phyloP scores from a whole-genome alignment of 2,888 invertebrate species.

The Hemaris fuciformis region DNA sequence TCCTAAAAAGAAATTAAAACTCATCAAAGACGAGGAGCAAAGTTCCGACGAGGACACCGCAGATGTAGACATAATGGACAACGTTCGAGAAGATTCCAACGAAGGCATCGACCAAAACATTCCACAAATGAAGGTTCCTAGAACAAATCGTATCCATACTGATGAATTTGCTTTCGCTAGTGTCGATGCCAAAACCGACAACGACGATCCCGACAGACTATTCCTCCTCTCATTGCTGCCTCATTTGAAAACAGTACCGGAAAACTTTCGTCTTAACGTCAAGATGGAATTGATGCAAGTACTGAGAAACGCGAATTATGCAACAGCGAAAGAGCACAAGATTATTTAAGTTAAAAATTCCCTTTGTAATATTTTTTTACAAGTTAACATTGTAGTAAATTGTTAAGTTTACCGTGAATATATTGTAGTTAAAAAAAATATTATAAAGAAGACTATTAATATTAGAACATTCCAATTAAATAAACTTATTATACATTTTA shows the following conservation, averaged over 20 bases:
- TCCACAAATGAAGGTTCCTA: conserved; percentile 33
- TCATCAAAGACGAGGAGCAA: conserved; percentile 44
- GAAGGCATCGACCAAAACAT: conserved; percentile 29
- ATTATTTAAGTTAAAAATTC: conserved; percentile 35
- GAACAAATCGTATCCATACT: conserved; percentile 24
- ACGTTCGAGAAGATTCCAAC: conserved; percentile 36
- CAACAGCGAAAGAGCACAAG: conserved; percentile 45
- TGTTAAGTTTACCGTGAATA: not conserved
- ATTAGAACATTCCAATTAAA: not conserved
- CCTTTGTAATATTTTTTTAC: not conserved
- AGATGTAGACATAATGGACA: conserved; percentile 34
- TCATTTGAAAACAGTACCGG: conserved; percentile 67
- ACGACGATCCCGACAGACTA: conserved; percentile 65
- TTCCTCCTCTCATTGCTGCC: conserved; percentile 69
- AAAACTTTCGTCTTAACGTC: conserved; percentile 57
- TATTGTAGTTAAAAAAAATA: not conserved
- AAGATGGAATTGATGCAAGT: conserved; percentile 75
- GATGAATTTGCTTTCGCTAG: conserved; percentile 68
- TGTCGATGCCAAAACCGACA: conserved; percentile 51
- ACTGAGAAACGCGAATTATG: conserved; percentile 59
- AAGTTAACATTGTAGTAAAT: not conserved
- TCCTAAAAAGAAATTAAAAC: conserved; percentile 47
- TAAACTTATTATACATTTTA: not conserved
- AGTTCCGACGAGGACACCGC: conserved; percentile 54
- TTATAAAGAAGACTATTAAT: not conserved